Evolutionary conservation across 2,888 invertebrate genomes (phyloP).

Genomic region (Watsonalla binaria): DNA sequence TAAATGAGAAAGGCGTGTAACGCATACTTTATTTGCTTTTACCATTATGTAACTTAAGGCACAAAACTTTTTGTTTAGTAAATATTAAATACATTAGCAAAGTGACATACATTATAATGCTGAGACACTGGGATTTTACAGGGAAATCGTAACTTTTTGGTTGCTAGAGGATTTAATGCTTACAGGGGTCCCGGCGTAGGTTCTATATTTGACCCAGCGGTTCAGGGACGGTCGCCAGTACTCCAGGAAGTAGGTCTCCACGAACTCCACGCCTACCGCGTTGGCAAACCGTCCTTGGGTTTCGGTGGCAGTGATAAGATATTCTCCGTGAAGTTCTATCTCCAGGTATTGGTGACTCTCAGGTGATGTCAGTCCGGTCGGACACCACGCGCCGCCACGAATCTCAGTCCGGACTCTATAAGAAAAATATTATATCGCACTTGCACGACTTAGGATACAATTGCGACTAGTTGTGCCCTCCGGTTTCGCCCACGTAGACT

Average conservation of each 20-base stretch:
- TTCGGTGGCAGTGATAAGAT: slow-evolving; percentile 90
- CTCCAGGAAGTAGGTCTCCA: slow-evolving; percentile 89
- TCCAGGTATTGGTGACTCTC: slow-evolving; percentile 90
- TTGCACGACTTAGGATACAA: not conserved
- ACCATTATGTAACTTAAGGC: no score
- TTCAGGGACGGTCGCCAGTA: slow-evolving; percentile 85
- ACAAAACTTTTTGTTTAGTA: no score
- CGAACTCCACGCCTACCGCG: slow-evolving; percentile 93
- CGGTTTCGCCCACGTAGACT: no score
- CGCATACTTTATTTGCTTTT: no score
- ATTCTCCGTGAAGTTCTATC: slow-evolving; percentile 85
- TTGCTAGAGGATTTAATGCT: slow-evolving; percentile 32
- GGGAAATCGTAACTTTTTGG: no score
- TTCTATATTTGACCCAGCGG: slow-evolving; percentile 89
- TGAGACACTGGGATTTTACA: no score
- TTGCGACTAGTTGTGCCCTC: not conserved
- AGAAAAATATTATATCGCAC: slow-evolving; percentile 9
- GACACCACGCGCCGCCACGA: slow-evolving; percentile 96
- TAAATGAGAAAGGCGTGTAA: no score
- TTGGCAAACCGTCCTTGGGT: slow-evolving; percentile 95
- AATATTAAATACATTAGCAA: no score
- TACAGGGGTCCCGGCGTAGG: slow-evolving; percentile 87
- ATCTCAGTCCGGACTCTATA: slow-evolving; percentile 89
- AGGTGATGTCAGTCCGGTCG: slow-evolving; percentile 87
- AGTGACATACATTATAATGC: no score